Conservation (phyloP, 2,888 invertebrate genomes). For the Heliconius aoede region DNA sequence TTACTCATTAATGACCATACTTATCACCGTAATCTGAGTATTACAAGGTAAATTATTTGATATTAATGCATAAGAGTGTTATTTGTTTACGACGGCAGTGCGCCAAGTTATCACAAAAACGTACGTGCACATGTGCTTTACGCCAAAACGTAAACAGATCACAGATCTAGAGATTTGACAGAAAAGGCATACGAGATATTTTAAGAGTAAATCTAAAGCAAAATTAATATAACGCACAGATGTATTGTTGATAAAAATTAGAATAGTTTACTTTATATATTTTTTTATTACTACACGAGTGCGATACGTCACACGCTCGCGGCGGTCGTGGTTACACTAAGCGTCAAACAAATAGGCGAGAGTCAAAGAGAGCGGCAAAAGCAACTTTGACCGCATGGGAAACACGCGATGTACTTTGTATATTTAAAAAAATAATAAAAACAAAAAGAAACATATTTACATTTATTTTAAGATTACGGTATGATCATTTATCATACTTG, state of each 20-base stretch:
- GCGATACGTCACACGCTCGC: constrained; percentile 69
- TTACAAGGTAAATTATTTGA: constrained; percentile 22
- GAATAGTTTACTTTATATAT: constrained; percentile 63
- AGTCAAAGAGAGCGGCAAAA: constrained; percentile 58
- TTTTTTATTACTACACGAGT: constrained; percentile 48
- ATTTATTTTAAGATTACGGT: constrained; percentile 21
- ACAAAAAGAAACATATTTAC: background rate
- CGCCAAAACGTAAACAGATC: constrained; percentile 68
- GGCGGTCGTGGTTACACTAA: constrained; percentile 70
- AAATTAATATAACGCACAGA: constrained; percentile 55
- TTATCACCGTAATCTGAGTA: constrained; percentile 14
- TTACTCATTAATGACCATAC: background rate
- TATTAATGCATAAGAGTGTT: constrained; percentile 19
- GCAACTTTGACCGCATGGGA: constrained; percentile 48
- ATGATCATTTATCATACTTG: background rate
- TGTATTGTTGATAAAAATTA: constrained; percentile 57
- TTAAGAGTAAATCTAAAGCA: constrained; percentile 20
- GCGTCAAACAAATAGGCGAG: constrained; percentile 61
- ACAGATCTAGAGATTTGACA: constrained; percentile 48
- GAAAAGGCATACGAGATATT: constrained; percentile 49
- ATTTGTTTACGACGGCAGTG: constrained; percentile 69
- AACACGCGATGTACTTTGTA: constrained; percentile 41
- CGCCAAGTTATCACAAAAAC: constrained; percentile 57
- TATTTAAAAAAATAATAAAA: constrained; percentile 8
- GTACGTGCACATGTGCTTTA: constrained; percentile 53